Base-by-base conservation (phyloP, 1,140 invertebrate genomes). In the Cherax destructor region DNA sequence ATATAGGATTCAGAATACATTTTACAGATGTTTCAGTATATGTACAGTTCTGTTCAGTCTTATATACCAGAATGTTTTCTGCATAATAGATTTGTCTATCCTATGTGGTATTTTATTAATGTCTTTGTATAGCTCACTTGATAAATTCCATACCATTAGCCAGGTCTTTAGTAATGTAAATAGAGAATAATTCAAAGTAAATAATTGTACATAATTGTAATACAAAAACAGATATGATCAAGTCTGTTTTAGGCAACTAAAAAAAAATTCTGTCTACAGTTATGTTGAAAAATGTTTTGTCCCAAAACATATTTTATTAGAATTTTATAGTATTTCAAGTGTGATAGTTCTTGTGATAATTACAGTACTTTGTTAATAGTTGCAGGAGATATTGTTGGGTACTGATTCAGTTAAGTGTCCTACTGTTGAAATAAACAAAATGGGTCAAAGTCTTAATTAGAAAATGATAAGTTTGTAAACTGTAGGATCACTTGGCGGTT, bases 311-410 rank as follows among this genome's bases (percentile, higher is more conserved):
- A 30, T 74, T 74, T 74, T 74, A 74, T 7, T 74, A 74, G 69
- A 3, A 10, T 74, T 30, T 74, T 74, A 10, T 30, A 30, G n/a
- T 74, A 7, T 74, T 74, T 30, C n/a, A 74, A 21, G 69, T 30
- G 69, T 74, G 69, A 74, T 74, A 74, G 69, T 30, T 72, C 6
- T 72, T 74, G 69, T 74, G 69, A 74, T 74, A 74, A 74, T 74
- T 5, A 74, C 65, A 18, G 30, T 41, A 41, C 30, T 41, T 69
- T 5, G 69, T 30, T 74, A 74, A 74, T 74, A n/a, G 69, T n/a
- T 74, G 69, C 69, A 30, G 9, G 69, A 74, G n/a, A 30, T 30
- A n/a, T 74, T 74, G 9, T 11, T 41, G 61, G 16, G 18, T 6
- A 30, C 9, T 74, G 6, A 30, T 30, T n/a, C 24, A 30, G n/a